Conservation (phyloP, 1,140 invertebrate genomes). For the Pomphorhynchus laevis region DNA sequence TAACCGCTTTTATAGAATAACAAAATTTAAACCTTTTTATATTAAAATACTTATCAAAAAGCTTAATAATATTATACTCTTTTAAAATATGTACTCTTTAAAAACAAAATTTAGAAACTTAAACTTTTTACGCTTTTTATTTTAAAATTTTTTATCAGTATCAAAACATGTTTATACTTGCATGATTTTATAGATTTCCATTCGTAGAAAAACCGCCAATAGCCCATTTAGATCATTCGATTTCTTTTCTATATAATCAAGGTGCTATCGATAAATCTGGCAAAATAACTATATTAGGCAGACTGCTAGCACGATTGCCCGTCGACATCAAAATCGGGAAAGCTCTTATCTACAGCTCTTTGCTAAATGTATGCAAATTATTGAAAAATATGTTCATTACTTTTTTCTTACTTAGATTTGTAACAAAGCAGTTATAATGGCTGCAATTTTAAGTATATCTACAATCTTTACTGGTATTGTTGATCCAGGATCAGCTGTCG, state of each 20-base stretch:
- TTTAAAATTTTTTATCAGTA: background rate
- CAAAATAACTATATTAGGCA: slow-evolving; percentile 50
- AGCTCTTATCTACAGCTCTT: slow-evolving; percentile 59
- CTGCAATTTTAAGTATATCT: too few relatives aligned
- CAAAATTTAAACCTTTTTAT: too few relatives aligned
- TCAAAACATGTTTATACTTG: background rate
- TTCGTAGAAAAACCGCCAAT: slow-evolving; percentile 51
- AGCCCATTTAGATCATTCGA: slow-evolving; percentile 44
- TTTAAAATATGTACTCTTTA: too few relatives aligned
- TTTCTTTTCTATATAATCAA: slow-evolving; percentile 43
- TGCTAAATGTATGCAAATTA: slow-evolving; percentile 27
- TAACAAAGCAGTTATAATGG: too few relatives aligned
- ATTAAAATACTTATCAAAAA: too few relatives aligned
- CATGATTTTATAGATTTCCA: slow-evolving; percentile 32
- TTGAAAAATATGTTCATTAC: background rate
- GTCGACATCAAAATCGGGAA: slow-evolving; percentile 77
- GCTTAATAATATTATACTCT: too few relatives aligned
- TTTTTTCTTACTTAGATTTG: too few relatives aligned
- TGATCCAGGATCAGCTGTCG: too few relatives aligned
- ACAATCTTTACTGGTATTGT: too few relatives aligned
- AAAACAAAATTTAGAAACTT: too few relatives aligned
- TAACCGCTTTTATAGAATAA: too few relatives aligned
- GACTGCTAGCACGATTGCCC: slow-evolving; percentile 46
- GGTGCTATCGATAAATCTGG: slow-evolving; percentile 44
- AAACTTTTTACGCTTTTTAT: background rate